Conservation (phyloP, 1,140 invertebrate genomes). For the Pseudomyrmex cubaensis region DNA sequence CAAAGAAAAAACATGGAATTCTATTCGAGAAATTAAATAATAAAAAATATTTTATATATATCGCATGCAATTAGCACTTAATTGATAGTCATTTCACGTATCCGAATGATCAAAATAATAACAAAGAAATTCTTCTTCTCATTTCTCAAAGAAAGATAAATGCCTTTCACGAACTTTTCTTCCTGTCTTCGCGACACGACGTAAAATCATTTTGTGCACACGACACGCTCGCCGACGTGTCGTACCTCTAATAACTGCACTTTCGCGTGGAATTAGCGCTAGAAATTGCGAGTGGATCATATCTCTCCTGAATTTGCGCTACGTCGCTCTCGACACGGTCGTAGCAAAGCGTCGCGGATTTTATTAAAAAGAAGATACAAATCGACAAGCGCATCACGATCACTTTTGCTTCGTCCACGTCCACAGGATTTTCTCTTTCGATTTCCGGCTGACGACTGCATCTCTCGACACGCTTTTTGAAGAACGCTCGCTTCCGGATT, state of each 20-base stretch:
- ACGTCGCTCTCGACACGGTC: neutral
- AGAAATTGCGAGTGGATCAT: slow-evolving; percentile 55
- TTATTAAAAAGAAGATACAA: slow-evolving; percentile 2
- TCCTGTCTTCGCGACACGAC: neutral
- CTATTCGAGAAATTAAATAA: neutral
- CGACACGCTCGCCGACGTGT: slow-evolving; percentile 1
- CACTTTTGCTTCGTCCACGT: slow-evolving; percentile 5
- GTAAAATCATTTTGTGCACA: slow-evolving; percentile 13
- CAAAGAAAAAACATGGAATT: no score
- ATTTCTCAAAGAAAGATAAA: slow-evolving; percentile 29
- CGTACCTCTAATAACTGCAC: slow-evolving; percentile 7
- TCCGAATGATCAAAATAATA: slow-evolving; percentile 8
- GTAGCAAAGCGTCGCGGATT: neutral
- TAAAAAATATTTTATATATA: neutral
- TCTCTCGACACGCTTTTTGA: slow-evolving; percentile 23
- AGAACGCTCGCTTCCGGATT: slow-evolving; percentile 28
- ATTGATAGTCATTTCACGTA: slow-evolving; percentile 26
- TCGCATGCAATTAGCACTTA: slow-evolving; percentile 15
- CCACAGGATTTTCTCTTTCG: neutral
- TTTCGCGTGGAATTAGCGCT: slow-evolving; percentile 39
- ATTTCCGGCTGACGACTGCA: neutral
- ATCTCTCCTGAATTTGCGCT: slow-evolving; percentile 1
- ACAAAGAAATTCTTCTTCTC: slow-evolving; percentile 15
- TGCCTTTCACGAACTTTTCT: slow-evolving; percentile 46
- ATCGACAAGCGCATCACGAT: neutral